Evolutionary conservation across 2,113 vertebrate species (phyloP).

Genomic region (Saguinus midas): DNA sequence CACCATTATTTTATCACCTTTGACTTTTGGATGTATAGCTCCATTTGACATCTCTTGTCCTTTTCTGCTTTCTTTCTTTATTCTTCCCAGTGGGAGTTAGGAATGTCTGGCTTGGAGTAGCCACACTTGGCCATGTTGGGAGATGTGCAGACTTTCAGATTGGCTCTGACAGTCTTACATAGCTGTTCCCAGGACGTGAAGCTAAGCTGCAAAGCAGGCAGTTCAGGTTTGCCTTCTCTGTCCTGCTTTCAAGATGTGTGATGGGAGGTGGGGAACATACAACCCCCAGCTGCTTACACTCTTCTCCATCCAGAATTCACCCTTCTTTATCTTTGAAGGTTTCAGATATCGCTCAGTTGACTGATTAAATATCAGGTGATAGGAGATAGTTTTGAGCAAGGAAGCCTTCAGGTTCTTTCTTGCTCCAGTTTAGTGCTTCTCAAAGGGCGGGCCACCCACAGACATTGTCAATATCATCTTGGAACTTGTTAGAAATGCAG

Average conservation of each 20-base stretch:
- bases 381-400: conserved; percentile 15
- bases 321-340: background rate
- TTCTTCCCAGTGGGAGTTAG: background rate
- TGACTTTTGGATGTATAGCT: background rate
- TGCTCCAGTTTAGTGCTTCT: background rate
- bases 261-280: background rate
- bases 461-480: background rate
- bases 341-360: background rate
- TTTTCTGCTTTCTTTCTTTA: background rate
- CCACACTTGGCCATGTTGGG: background rate
- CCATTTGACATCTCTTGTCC: background rate
- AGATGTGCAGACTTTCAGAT: background rate
- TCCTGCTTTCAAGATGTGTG: background rate
- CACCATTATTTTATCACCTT: background rate
- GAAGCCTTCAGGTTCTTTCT: background rate
- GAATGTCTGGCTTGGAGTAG: background rate
- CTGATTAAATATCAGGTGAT: background rate
- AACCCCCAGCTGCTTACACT: background rate
- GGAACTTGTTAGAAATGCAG: background rate
- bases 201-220: background rate
- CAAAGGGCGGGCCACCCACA: background rate
- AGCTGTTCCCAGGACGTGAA: background rate
- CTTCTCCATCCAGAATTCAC: background rate
- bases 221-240: background rate
- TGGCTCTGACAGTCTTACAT: background rate